Percentiles rank a stretch among this genome's conserved stretches.
phyloP scores from a whole-genome alignment of 2,113 vertebrate species.

The Gambusia holbrooki region DNA sequence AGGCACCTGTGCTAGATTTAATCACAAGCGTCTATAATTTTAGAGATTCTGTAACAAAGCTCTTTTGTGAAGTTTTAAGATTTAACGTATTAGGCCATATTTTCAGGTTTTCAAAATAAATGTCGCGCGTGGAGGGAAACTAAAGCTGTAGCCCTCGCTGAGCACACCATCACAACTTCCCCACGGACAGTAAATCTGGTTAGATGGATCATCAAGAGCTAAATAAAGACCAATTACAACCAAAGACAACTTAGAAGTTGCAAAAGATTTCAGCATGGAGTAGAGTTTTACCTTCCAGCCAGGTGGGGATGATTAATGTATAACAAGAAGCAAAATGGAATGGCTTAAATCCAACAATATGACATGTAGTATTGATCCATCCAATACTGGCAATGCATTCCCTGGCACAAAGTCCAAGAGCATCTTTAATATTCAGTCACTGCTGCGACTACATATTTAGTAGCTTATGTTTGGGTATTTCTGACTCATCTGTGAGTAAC shows the following conservation, averaged over 20 bases:
- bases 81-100: too few relatives aligned
- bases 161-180: not conserved
- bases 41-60: not conserved
- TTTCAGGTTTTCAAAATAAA: not conserved
- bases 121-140: not conserved
- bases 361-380: too few relatives aligned
- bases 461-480: not conserved
- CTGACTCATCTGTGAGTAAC: not conserved
- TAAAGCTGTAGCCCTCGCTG: not conserved
- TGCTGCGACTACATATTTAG: not conserved
- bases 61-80: not conserved
- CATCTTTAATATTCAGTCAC: not conserved
- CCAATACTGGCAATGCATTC: too few relatives aligned
- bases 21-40: not conserved
- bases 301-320: too few relatives aligned
- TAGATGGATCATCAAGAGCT: too few relatives aligned
- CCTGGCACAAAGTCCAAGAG: not conserved
- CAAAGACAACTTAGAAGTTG: too few relatives aligned
- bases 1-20: not conserved
- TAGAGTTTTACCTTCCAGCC: not conserved
- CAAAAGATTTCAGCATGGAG: too few relatives aligned
- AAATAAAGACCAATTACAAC: too few relatives aligned
- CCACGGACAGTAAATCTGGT: too few relatives aligned
- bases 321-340: too few relatives aligned
- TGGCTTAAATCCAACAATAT: too few relatives aligned